Evolutionary conservation across 2,797 vertebrate genomes (phyloP).

Genomic region (Meriones psammophilus): DNA sequence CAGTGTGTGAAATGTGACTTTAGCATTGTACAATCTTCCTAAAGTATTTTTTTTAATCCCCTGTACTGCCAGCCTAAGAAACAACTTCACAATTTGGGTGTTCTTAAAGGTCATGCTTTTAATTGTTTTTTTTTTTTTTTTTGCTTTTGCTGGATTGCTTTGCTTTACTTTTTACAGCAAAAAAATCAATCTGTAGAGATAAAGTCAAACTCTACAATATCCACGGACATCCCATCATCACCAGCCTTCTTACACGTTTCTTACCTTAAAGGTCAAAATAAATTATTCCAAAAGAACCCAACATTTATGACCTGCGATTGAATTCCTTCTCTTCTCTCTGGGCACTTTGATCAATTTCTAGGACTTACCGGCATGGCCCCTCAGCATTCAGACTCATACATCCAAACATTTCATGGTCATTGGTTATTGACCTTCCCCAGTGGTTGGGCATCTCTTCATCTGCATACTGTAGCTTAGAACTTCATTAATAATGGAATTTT

Average conservation of each 20-base stretch:
- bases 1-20: not conserved
- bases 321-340: not conserved
- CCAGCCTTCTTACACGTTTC: not conserved
- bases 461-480: not conserved
- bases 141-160: not conserved
- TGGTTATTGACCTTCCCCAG: not conserved
- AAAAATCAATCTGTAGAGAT: not conserved
- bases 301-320: not conserved
- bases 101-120: not conserved
- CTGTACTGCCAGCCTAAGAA: not conserved
- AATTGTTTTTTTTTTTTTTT: not conserved
- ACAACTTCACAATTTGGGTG: not conserved
- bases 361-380: not conserved
- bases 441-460: not conserved
- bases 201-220: not conserved
- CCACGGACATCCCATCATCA: not conserved
- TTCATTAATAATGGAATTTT: not conserved
- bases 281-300: not conserved
- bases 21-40: not conserved
- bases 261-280: not conserved
- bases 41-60: not conserved
- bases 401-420: not conserved
- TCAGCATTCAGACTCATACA: not conserved
- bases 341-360: not conserved
- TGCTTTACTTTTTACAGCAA: not conserved